Conservation (phyloP, 2,888 invertebrate genomes). For the Cosmorhoe ocellata region DNA sequence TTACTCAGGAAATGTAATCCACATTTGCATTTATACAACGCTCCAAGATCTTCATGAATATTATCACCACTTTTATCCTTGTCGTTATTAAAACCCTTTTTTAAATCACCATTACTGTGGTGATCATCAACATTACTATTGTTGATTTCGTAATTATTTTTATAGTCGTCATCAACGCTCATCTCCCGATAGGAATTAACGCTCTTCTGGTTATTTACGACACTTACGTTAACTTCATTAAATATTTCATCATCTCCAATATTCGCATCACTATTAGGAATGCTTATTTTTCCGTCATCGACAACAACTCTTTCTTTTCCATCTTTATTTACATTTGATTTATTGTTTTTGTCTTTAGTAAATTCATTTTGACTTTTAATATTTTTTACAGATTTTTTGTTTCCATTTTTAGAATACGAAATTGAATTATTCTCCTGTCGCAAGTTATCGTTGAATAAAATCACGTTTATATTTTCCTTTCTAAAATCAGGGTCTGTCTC, state of each 20-base stretch:
- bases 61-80: slow-evolving; percentile 6
- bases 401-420: neutral
- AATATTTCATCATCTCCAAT: neutral
- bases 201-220: too few species aligned
- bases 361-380: too few species aligned
- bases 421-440: neutral
- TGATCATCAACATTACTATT: neutral
- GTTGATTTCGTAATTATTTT: too few species aligned
- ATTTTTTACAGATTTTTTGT: too few species aligned
- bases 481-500: slow-evolving; percentile 50
- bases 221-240: too few species aligned
- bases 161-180: too few species aligned
- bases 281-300: neutral
- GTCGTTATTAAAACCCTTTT: neutral
- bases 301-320: neutral
- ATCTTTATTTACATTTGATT: neutral
- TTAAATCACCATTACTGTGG: neutral
- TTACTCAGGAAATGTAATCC: slow-evolving; percentile 58
- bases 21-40: slow-evolving; percentile 60
- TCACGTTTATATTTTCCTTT: slow-evolving; percentile 49
- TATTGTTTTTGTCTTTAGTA: too few species aligned
- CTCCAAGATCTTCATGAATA: slow-evolving; percentile 24
- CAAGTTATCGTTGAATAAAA: slow-evolving; percentile 36
- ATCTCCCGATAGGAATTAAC: too few species aligned
- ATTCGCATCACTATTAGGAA: neutral